Evolutionary conservation across 2,113 vertebrate species (phyloP), one percentile per base, ranked within the genome.

Genomic region (Alectura lathami): DNA sequence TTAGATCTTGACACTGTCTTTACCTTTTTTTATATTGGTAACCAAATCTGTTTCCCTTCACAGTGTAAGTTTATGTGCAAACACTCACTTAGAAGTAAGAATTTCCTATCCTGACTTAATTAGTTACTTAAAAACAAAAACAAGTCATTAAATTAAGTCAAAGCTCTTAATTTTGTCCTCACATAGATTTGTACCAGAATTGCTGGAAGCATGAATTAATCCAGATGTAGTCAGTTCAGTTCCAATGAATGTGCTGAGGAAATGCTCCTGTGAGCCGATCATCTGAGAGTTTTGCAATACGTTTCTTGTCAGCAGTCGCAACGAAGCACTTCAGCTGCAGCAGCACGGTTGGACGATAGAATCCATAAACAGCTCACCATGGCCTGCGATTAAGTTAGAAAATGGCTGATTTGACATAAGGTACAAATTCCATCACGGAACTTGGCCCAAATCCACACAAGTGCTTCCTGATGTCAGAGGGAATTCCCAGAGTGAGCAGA

Each of bases 61-160:
- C 77, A 56, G 21, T n/a, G 29, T 70, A 93, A 81, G 80, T 75
- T 86, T 84, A 92, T 94, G 81, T 26, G 14, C 0, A 8, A 84
- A 73, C 66, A 50, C 53, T 86, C 80, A 90, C 51, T 93, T 69
- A 54, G 26, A 66, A 95, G 73, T 84, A 94, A 96, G 83, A 94
- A 84, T 89, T 96, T 96, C 92, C 89, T 92, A 89, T 86, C 86
- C 87, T 96, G 86, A 89, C 74, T 94, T 93, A 94, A 94, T 95
- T 91, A 90, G 54, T 77, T 77, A 70, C 43, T 89, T 69, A 0
- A 74, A 73, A 88, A 96, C 53, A 80, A 43, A 40, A 27, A 24
- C 59, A 62, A 62, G 69, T 86, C 57, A 60, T 79, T 79, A 93
- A 91, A 91, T 91, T 72, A 89, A 94, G 32, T 88, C 90, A 93